Evolutionary conservation across 1,140 invertebrate species (phyloP), one percentile per base, ranked within the genome.

Genomic region (Galendromus occidentalis): DNA sequence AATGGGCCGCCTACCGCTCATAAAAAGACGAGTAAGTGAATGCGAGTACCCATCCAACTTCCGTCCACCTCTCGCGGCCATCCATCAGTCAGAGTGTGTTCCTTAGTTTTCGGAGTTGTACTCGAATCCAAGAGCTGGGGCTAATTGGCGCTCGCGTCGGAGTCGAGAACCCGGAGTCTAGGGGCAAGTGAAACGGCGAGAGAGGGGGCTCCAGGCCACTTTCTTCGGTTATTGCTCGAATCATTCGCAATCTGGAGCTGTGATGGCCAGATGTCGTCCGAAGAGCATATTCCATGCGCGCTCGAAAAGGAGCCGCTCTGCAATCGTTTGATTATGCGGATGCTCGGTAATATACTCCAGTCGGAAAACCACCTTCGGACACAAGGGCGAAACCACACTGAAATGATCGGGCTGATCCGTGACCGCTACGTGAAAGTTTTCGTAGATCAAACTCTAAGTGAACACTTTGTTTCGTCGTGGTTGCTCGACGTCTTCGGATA

Each of bases 1-100:
- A 25, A 59, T 59, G 51, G 51, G 51, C 2, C 51, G 51, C 51
- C 22, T 59, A 18, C 51, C 51, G 51, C 51, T 59, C 33, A 59
- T 59, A 1, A 59, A 59, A 22, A 25, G 51, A 59, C 51, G 51
- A 12, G 51, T 59, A 59, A 59, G 51, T 59, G 2, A 1, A 20
- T 22, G 9, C 14, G 25, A 20, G 33, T 9, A 39, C 33, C 9
- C 33, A 9, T 9, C 33, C 33, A 39, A 39, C 33, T 39, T 39
- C 9, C 33, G 33, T 39, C 33, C 4, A 39, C 4, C 33, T 39
- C n/a, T n/a, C n/a, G n/a, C n/a, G n/a, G n/a, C n/a, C n/a, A n/a
- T n/a, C n/a, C n/a, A n/a, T n/a, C n/a, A n/a, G n/a, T n/a, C n/a
- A n/a, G n/a, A n/a, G n/a, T n/a, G n/a, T n/a, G n/a, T n/a, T n/a